Conservation (phyloP, 2,113 vertebrate species). For the Myiopsitta monachus region DNA sequence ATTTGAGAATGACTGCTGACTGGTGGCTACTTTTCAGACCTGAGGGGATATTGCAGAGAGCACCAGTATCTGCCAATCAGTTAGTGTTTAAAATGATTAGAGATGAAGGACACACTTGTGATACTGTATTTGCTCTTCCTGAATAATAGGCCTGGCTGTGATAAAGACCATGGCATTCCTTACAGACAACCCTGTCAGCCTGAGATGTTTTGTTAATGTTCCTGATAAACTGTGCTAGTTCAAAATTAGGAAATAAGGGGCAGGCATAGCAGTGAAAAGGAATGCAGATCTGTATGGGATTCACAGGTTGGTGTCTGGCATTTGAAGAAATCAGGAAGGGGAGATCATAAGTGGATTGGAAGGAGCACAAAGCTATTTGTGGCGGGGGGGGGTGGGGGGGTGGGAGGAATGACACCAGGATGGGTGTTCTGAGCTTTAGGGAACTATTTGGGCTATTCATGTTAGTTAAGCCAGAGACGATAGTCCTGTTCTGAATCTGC, state of each 20-base stretch:
- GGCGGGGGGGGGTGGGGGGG: background rate
- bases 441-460: background rate
- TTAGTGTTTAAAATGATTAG: background rate
- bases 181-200: background rate
- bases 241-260: background rate
- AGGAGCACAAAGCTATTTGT: background rate
- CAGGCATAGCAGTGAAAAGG: background rate
- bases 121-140: background rate
- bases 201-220: background rate
- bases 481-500: background rate
- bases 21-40: conserved; percentile 7
- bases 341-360: background rate
- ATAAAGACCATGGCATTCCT: background rate
- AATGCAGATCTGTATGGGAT: background rate
- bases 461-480: background rate
- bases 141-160: background rate
- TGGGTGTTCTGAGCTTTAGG: background rate
- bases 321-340: background rate
- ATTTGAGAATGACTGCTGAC: background rate
- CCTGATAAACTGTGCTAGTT: background rate
- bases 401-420: background rate
- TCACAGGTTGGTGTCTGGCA: background rate
- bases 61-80: background rate
- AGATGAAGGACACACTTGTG: background rate
- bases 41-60: background rate